Percentiles rank a stretch among this genome's conserved stretches.
phyloP scores from a whole-genome alignment of 2,113 vertebrate species.

The Planiliza haematocheilus region DNA sequence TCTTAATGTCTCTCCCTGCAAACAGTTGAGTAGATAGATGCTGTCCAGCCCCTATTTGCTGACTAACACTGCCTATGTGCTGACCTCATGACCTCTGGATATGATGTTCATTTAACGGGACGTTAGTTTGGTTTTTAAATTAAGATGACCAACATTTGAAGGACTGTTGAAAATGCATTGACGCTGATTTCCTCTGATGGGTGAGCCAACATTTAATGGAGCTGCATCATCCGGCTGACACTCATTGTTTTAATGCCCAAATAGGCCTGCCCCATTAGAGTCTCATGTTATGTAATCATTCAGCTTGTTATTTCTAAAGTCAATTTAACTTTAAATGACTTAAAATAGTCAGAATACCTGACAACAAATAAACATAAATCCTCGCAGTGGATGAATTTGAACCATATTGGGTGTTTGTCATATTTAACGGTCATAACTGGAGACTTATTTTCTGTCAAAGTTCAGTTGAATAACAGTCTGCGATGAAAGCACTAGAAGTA shows the following conservation, averaged over 20 bases:
- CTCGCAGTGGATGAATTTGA: no score
- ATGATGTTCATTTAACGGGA: background rate
- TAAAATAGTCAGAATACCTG: no score
- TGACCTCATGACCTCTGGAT: background rate
- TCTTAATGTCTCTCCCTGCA: background rate
- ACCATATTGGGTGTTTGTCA: no score
- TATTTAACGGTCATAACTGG: no score
- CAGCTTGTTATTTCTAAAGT: background rate
- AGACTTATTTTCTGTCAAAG: no score
- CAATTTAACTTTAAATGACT: no score
- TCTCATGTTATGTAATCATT: background rate
- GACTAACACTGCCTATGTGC: background rate
- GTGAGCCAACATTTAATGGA: background rate
- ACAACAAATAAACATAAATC: no score
- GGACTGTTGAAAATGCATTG: background rate
- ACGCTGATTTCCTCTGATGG: background rate
- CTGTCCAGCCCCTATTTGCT: slow-evolving; percentile 11
- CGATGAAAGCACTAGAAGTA: no score
- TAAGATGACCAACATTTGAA: no score
- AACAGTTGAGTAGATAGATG: background rate
- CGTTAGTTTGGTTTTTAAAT: background rate
- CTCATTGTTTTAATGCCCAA: slow-evolving; percentile 11
- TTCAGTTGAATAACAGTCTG: no score
- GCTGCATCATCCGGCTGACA: background rate
- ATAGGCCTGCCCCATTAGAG: slow-evolving; percentile 1